Percentiles rank a stretch among this genome's conserved stretches.
phyloP scores from a whole-genome alignment of 2,888 invertebrate genomes.

The Melieria crassipennis region DNA sequence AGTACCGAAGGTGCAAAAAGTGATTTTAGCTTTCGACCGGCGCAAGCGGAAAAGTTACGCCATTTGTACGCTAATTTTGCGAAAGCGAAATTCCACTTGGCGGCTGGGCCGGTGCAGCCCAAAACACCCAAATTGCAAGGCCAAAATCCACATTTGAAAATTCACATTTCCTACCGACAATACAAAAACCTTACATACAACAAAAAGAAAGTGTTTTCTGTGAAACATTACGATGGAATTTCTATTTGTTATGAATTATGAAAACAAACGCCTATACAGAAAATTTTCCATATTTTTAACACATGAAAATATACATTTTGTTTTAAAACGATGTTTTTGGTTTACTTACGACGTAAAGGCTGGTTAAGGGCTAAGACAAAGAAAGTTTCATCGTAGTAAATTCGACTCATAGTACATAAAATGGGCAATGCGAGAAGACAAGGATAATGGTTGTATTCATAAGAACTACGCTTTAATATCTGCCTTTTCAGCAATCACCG shows the following conservation, averaged over 20 bases:
- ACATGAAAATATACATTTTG: constrained; percentile 25
- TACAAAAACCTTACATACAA: constrained; percentile 36
- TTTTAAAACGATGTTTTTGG: too few relatives aligned
- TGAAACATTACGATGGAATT: constrained; percentile 15
- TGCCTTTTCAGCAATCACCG: background rate
- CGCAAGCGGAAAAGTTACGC: constrained; percentile 7
- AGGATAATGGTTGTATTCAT: background rate
- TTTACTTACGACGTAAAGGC: too few relatives aligned
- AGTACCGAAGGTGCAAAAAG: background rate
- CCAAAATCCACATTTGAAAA: constrained; percentile 14
- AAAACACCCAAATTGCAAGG: background rate
- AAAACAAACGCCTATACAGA: constrained; percentile 26
- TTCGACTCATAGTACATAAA: too few relatives aligned
- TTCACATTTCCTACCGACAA: constrained; percentile 47
- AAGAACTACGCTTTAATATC: background rate
- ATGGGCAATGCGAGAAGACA: too few relatives aligned
- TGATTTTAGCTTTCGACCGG: background rate
- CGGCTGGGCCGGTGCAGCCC: too few relatives aligned
- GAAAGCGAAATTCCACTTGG: too few relatives aligned
- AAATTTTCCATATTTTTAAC: constrained; percentile 31
- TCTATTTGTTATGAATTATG: constrained; percentile 32
- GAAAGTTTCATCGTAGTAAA: too few relatives aligned
- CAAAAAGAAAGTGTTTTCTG: constrained; percentile 19
- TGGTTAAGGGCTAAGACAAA: too few relatives aligned
- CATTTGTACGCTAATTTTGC: constrained; percentile 5